phyloP scores from a whole-genome alignment of 2,888 invertebrate genomes.

The Agrypnus murinus region DNA sequence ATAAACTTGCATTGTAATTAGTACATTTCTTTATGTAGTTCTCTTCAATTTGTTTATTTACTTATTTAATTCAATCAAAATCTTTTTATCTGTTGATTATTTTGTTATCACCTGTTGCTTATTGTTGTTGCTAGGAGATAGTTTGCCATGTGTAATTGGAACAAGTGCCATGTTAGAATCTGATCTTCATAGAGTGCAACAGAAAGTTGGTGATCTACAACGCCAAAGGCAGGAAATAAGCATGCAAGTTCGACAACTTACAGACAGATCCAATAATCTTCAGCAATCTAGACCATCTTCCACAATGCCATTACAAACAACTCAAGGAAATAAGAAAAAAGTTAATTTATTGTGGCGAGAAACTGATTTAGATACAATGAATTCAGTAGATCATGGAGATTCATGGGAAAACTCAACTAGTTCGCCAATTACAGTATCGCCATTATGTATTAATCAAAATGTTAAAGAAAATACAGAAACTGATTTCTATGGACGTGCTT shows the following conservation, averaged over 20 bases:
- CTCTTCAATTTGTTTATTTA: too few species aligned
- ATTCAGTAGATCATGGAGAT: slow-evolving; percentile 82
- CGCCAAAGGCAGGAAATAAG: slow-evolving; percentile 90
- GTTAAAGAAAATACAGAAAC: slow-evolving; percentile 61
- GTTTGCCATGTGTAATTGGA: slow-evolving; percentile 72
- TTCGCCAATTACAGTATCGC: slow-evolving; percentile 71
- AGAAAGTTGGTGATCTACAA: slow-evolving; percentile 89
- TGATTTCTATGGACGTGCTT: slow-evolving; percentile 75
- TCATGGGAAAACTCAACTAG: slow-evolving; percentile 68
- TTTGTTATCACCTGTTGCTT: slow-evolving; percentile 38
- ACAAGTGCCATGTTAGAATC: slow-evolving; percentile 83
- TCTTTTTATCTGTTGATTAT: too few species aligned
- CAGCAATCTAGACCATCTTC: slow-evolving; percentile 74
- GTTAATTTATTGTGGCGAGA: slow-evolving; percentile 87
- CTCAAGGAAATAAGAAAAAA: slow-evolving; percentile 72
- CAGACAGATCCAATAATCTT: slow-evolving; percentile 85
- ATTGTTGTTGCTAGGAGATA: slow-evolving; percentile 65
- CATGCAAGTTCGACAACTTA: slow-evolving; percentile 88
- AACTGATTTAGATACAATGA: slow-evolving; percentile 91
- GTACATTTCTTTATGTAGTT: too few species aligned
- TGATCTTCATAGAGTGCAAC: slow-evolving; percentile 88
- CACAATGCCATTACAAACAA: slow-evolving; percentile 26
- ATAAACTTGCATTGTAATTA: too few species aligned
- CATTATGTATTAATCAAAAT: slow-evolving; percentile 82
- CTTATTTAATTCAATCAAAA: too few species aligned